Base-by-base conservation (phyloP, 2,113 vertebrate genomes). In the Plecotus auritus region DNA sequence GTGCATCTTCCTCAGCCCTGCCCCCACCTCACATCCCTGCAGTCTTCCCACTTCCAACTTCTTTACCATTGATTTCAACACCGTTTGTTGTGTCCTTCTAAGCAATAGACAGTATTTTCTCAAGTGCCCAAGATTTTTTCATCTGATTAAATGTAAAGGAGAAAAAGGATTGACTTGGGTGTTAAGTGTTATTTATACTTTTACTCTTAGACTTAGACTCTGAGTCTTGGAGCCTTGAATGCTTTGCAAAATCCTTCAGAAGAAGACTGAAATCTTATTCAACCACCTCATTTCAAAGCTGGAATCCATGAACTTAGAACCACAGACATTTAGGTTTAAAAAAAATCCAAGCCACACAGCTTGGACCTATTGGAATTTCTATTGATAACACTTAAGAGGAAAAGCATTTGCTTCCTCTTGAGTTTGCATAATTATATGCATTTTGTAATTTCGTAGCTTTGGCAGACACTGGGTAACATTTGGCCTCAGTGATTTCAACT, bases 401-500 rank as follows among this genome's bases (percentile, higher is more conserved):
- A 92, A 42, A 95, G 5, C 69, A 66, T 73, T 78, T 61, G 72
- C 9, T 78, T 92, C 20, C 28, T 76, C 76, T 32, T n/a, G 28
- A 54, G 40, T 93, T 78, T 88, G 87, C 54, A 23, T 70, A 94
- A 77, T 72, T 91, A 12, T 40, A 23, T 59, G 61, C 72, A 9
- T 97, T 96, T 96, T 97, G 95, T 94, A 95, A 94, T 82, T 66
- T 64, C 92, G 42, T 64, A 45, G 5, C 91, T 95, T 95, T 96
- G 93, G 83, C 73, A 97, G 83, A 2, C 40, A 0, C 1, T 2
- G 14, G 89, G 91, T 59, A 95, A 54, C 73, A 49, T 70, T 61
- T 85, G 40, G 67, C 95, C 94, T 84, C 56, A 49, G 16, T 30
- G 37, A 90, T 97, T 37, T 64, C 77, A 80, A 18, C 85, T 97